Conservation (phyloP, 2,113 vertebrate species). For the Psilopsiagon aurifrons region DNA sequence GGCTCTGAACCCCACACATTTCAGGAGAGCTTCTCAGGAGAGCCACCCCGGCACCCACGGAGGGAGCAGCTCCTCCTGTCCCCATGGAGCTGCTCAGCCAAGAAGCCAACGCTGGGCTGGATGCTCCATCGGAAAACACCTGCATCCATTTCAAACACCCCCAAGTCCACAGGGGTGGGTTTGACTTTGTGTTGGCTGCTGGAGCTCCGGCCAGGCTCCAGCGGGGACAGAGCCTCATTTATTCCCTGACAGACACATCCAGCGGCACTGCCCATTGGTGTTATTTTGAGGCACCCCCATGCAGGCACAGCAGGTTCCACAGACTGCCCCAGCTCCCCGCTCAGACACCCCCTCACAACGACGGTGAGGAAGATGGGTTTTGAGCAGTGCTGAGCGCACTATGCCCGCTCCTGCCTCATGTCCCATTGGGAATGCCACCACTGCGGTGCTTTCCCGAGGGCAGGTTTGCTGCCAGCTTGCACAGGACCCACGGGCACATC, state of each 20-base stretch:
- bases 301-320: neutral
- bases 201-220: neutral
- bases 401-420: neutral
- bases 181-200: neutral
- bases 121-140: neutral
- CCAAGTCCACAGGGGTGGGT: neutral
- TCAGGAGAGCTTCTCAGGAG: neutral
- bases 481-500: rapidly evolving
- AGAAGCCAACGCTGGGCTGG: neutral
- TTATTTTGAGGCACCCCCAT: neutral
- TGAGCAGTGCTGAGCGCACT: rapidly evolving
- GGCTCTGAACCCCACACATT: neutral
- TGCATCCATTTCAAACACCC: slow-evolving; percentile 7
- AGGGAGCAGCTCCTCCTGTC: neutral
- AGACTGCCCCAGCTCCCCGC: neutral
- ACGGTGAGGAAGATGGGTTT: rapidly evolving
- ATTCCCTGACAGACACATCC: neutral
- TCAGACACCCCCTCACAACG: neutral
- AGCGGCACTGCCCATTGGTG: neutral
- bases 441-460: neutral
- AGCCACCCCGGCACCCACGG: rapidly evolving
- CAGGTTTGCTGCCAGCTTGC: neutral
- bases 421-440: neutral
- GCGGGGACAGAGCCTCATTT: neutral
- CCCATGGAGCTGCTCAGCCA: neutral